A percentile compares a stretch with the other conserved stretches of the same genome.
Evolutionary conservation across 2,888 invertebrate species (phyloP).

Genomic region (Choreutis nemorana): DNA sequence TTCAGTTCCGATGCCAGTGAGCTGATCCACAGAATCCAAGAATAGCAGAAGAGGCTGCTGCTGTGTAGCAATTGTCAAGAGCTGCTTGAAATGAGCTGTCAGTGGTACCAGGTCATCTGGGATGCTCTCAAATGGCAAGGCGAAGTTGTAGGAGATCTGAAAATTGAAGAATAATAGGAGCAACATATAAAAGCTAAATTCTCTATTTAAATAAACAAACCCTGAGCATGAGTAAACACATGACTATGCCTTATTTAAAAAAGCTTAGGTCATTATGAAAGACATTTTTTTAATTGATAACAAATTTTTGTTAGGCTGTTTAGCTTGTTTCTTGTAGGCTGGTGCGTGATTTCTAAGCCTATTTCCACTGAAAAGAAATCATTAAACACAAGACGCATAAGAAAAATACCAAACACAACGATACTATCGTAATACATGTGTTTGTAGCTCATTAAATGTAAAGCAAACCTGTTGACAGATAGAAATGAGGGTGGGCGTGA

Average conservation of each 20-base stretch:
- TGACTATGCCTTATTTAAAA: too few relatives aligned
- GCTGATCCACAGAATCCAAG: conserved; percentile 95
- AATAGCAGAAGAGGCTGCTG: conserved; percentile 91
- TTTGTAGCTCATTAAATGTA: too few relatives aligned
- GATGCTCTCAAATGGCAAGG: conserved; percentile 90
- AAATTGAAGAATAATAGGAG: conserved; percentile 15
- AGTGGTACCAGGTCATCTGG: conserved; percentile 96
- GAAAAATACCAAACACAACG: too few relatives aligned
- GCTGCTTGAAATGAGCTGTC: conserved; percentile 94
- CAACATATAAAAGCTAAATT: background rate
- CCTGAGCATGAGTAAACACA: background rate
- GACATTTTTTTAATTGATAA: too few relatives aligned
- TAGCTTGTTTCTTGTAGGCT: too few relatives aligned
- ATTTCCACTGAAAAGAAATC: too few relatives aligned
- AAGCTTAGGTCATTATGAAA: too few relatives aligned
- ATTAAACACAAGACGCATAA: too few relatives aligned
- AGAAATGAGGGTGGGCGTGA: conserved; percentile 93
- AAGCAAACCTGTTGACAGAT: conserved; percentile 91
- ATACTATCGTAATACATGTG: too few relatives aligned
- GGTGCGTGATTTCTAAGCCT: too few relatives aligned
- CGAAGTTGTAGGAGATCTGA: conserved; percentile 90
- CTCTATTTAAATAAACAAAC: background rate
- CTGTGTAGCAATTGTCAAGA: conserved; percentile 81
- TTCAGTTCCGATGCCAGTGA: conserved; percentile 89
- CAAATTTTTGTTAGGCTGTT: too few relatives aligned